A percentile compares a stretch with the other conserved stretches of the same genome.
These are phyloP conservation scores for Oscheius sp. DNA, from an alignment of 2,888 invertebrate species.

Conservation along the genomic window DNA sequence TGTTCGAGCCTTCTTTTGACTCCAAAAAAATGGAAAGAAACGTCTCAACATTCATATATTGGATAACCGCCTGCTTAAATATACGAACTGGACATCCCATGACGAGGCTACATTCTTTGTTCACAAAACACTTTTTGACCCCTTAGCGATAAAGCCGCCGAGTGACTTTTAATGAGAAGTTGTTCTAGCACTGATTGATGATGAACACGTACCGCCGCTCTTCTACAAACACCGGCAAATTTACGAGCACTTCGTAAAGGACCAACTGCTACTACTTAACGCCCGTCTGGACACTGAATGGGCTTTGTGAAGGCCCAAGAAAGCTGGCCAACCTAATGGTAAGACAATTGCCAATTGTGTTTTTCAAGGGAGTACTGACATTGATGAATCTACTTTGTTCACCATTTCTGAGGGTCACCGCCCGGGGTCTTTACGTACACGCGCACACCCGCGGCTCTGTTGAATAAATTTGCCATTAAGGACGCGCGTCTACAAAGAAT, in stretches of 20 bases:
- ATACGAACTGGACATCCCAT: no score
- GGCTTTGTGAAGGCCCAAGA: not conserved
- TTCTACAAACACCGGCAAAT: slow-evolving; percentile 39
- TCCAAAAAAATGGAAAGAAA: no score
- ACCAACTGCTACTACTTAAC: slow-evolving; percentile 36
- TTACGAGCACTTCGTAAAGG: slow-evolving; percentile 40
- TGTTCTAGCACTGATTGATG: slow-evolving; percentile 28
- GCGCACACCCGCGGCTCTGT: slow-evolving; percentile 35
- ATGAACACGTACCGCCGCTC: slow-evolving; percentile 25
- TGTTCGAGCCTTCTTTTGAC: no score
- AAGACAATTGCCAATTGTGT: not conserved
- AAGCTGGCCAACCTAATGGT: not conserved
- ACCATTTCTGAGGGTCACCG: slow-evolving; percentile 16
- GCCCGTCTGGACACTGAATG: slow-evolving; percentile 19
- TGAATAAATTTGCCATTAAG: slow-evolving; percentile 40
- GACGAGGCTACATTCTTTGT: no score
- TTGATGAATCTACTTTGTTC: slow-evolving; percentile 7
- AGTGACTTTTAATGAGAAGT: slow-evolving; percentile 26
- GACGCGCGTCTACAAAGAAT: slow-evolving; percentile 34
- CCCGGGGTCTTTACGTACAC: slow-evolving; percentile 31
- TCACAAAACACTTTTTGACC: not conserved
- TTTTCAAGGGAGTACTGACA: not conserved
- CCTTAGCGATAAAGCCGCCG: not conserved
- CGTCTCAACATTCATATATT: no score
- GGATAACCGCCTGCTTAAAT: slow-evolving; percentile 17